phyloP scores from a whole-genome alignment of 2,888 invertebrate genomes.

The Harpalus rubripes region DNA sequence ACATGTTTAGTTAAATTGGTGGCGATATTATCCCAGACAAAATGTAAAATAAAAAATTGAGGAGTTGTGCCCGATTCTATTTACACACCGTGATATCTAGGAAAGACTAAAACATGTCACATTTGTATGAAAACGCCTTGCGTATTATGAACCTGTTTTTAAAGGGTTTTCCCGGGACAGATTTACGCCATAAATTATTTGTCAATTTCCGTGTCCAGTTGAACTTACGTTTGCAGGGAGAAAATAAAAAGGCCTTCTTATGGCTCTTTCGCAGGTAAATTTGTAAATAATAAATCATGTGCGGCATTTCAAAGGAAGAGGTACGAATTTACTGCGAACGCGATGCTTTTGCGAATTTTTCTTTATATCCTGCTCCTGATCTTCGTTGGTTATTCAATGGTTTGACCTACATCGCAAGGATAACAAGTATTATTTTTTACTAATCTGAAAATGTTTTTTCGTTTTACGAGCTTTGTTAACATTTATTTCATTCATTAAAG shows the following conservation, averaged over 20 bases:
- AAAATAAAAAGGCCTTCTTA: slow-evolving; percentile 42
- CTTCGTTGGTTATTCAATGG: slow-evolving; percentile 13
- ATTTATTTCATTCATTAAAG: no score
- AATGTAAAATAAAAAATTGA: no score
- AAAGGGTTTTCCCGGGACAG: slow-evolving; percentile 4
- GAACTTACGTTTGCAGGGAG: not conserved
- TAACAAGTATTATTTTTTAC: slow-evolving; percentile 20
- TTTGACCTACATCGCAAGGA: slow-evolving; percentile 32
- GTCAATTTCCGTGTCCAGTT: slow-evolving; percentile 9
- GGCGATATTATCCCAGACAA: no score
- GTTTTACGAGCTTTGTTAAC: no score
- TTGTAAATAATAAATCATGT: slow-evolving; percentile 56
- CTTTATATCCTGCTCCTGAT: slow-evolving; percentile 32
- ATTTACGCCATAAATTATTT: slow-evolving; percentile 31
- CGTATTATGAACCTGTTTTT: not conserved
- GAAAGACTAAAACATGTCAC: not conserved
- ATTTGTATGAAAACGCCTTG: not conserved
- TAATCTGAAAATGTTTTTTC: not conserved
- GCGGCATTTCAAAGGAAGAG: slow-evolving; percentile 44
- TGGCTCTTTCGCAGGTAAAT: slow-evolving; percentile 45
- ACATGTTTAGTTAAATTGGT: no score
- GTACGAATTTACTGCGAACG: slow-evolving; percentile 45
- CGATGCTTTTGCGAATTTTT: slow-evolving; percentile 26
- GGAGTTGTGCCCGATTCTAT: no score
- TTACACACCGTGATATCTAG: no score